Base-by-base conservation (phyloP, 2,113 vertebrate genomes). In the Erpornis zantholeuca region DNA sequence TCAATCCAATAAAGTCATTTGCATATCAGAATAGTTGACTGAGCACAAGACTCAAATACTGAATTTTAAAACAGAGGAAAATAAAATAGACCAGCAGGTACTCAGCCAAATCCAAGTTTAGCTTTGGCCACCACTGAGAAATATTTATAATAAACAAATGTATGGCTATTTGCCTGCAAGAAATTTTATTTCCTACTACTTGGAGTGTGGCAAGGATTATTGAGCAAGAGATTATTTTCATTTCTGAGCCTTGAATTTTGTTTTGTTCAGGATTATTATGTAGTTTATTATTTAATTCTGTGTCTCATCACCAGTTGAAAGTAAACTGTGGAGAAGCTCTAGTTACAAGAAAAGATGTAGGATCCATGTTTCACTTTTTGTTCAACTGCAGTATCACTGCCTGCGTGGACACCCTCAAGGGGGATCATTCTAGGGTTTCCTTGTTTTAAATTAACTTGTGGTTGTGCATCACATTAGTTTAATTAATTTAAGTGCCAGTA, bases 401-500 rank as follows among this genome's bases (percentile, higher is more conserved):
- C 27, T 72, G 24, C 0, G 1, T 61, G 65, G 52, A 61, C 28
- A 65, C 8, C 17, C 57, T 82, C 82, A 38, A 85, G 85, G 70
- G 78, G 28, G 9, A 65, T 53, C 7, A 0, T 77, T 77, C 72
- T 45, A 12, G 63, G 75, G 49, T 86, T 92, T 91, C 23, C n/a
- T 75, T 90, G 45, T 57, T 93, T 93, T 69, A 92, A 93, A 94
- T 82, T 93, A 95, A 79, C 36, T 76, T 90, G 45, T 82, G 54
- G 40, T 29, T 92, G 63, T 85, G 63, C 85, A 82, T 76, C 66
- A 57, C 66, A 50, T 88, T 85, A 57, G 25, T 52, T 89, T 91
- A 94, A 95, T 93, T 91, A 90, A 61, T 91, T 8, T 68, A 82
- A 91, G 21, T 57, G 45, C 61, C 85, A 96, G 82, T 84, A 93